These are phyloP conservation scores for Aptenodytes forsteri DNA, from an alignment of 2,113 vertebrate species.

Conservation along the genomic window DNA sequence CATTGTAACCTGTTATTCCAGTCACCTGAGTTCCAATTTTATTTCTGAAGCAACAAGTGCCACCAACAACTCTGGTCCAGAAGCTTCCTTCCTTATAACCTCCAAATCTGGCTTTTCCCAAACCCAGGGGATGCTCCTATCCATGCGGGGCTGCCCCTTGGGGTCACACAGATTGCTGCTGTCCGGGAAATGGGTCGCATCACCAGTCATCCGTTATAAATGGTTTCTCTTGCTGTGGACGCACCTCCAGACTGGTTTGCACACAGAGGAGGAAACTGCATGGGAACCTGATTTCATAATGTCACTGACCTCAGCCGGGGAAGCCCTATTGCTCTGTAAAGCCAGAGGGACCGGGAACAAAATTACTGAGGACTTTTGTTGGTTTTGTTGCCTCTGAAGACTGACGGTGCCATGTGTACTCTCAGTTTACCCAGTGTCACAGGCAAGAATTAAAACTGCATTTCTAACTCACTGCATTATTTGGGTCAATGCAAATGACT, in stretches of 20 bases:
- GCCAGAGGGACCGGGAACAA: not conserved
- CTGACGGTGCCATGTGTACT: fast-evolving
- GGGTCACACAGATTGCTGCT: not conserved
- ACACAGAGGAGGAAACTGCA: not conserved
- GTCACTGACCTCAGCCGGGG: not conserved
- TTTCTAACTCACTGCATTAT: not conserved
- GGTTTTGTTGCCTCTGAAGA: not conserved
- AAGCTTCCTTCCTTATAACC: not conserved
- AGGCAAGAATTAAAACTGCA: not conserved
- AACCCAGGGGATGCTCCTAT: too few relatives aligned
- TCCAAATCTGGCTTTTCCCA: not conserved
- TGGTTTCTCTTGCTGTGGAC: not conserved
- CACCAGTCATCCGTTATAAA: fast-evolving
- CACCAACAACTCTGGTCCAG: not conserved
- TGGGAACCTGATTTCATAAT: not conserved
- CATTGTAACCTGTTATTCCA: not conserved
- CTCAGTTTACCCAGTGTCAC: not conserved
- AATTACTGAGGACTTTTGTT: not conserved
- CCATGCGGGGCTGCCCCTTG: fast-evolving
- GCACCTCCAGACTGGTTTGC: not conserved
- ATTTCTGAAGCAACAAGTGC: not conserved
- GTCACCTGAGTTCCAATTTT: not conserved
- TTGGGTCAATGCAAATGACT: not conserved
- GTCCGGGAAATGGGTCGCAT: not conserved
- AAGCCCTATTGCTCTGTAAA: not conserved